These are phyloP conservation scores for Cacoxenus indagator DNA, from an alignment of 2,888 invertebrate species.

Conservation along the genomic window DNA sequence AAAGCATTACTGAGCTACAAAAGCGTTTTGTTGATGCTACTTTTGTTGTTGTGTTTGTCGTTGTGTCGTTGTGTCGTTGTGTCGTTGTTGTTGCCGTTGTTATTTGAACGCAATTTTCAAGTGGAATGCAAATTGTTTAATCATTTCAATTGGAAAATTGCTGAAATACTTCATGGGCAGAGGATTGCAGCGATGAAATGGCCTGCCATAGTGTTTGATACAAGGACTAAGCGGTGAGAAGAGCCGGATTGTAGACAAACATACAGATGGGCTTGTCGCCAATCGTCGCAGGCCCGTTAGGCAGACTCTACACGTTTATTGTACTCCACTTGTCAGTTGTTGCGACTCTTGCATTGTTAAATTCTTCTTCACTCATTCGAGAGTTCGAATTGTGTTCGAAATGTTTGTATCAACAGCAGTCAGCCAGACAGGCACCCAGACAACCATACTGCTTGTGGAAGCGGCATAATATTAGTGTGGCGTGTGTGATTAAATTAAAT, in stretches of 20 bases:
- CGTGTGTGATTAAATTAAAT: constrained; percentile 65
- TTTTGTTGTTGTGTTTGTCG: neutral
- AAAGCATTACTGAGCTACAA: neutral
- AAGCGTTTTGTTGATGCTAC: neutral
- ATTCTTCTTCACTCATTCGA: neutral
- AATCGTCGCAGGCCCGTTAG: neutral
- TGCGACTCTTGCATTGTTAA: constrained; percentile 5
- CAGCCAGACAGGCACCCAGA: neutral
- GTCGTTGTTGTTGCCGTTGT: constrained; percentile 41
- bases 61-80: neutral
- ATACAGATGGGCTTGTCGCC: neutral
- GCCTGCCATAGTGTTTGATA: neutral
- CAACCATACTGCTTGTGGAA: too few relatives aligned
- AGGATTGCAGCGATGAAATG: neutral
- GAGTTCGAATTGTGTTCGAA: neutral
- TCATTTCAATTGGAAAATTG: constrained; percentile 69
- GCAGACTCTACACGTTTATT: neutral
- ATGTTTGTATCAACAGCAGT: too few relatives aligned
- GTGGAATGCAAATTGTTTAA: constrained; percentile 69
- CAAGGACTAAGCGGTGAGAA: neutral
- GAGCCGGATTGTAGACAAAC: neutral
- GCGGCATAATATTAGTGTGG: neutral
- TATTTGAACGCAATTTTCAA: constrained; percentile 68
- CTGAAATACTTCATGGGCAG: constrained; percentile 58
- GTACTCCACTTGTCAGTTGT: neutral